Base-by-base conservation (phyloP, 2,888 invertebrate genomes). In the Ischnus inquisitorius region DNA sequence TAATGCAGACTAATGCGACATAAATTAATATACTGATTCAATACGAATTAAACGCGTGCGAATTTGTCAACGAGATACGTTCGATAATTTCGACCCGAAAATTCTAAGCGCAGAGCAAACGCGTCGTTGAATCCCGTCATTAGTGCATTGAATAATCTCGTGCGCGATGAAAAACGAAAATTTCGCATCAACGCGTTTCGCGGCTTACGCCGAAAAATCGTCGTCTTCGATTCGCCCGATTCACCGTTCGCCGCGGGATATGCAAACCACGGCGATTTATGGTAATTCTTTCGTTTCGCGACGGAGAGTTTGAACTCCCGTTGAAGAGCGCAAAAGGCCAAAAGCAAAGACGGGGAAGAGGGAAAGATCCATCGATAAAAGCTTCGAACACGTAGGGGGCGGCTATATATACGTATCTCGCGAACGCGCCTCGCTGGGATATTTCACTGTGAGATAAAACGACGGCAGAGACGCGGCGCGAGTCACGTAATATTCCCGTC, bases 401-500 rank as follows among this genome's bases (percentile, higher is more conserved):
- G n/a, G n/a, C n/a, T n/a, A n/a, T 41, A 64, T 46, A 54, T 34
- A 76, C 51, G 51, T 57, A 77, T 8, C 12, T n/a, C 46, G 25
- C 6, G 10, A 41, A 3, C 19, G 22, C 65, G 65, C 39, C 19
- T 62, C 46, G 10, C 51, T 39, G 34, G 39, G 51, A 22, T 19
- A 67, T 69, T 72, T 77, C 43, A 69, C 54, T 22, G 57, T 41
- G 62, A 74, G 19, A 51, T 16, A 28, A 57, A 79, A 51, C 46
- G 46, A 48, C 6, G 60, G 39, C 43, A 22, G n/a, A 19, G 46
- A 75, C 48, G 65, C 71, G 67, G 72, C 77, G 82, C 79, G 84
- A 87, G 87, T 89, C 88, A 87, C 88, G 88, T 88, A 88, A 89
- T 88, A 88, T 87, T 86, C 84, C 82, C 77, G 83, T 60, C 83